A percentile compares a stretch with the other conserved stretches of the same genome.
phyloP scores from a whole-genome alignment of 2,113 vertebrate species.

The Verasper variegatus region DNA sequence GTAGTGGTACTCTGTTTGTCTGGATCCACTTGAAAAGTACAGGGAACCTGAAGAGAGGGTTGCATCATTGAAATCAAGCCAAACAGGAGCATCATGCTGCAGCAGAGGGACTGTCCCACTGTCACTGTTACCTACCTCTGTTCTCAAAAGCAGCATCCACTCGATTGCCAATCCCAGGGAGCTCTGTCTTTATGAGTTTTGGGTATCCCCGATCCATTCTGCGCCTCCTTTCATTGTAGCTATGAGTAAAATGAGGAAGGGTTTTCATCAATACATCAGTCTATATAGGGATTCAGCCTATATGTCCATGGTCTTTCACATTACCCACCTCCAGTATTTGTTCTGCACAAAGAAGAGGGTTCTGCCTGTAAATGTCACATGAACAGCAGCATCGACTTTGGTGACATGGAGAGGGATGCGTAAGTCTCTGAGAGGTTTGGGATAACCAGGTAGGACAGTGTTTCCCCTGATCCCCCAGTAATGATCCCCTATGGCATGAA shows the following conservation, averaged over 20 bases:
- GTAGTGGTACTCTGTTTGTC: conserved; percentile 75
- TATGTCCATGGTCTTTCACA: not conserved
- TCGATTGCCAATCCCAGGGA: conserved; percentile 66
- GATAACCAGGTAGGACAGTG: conserved; percentile 61
- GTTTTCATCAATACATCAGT: not conserved
- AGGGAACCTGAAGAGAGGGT: conserved; percentile 68
- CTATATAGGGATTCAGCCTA: not conserved
- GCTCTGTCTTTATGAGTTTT: conserved; percentile 46
- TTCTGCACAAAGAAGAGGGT: conserved; percentile 74
- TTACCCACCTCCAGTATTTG: conserved; percentile 71
- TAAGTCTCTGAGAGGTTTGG: conserved; percentile 69
- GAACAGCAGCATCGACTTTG: conserved; percentile 77
- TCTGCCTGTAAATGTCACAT: conserved; percentile 45
- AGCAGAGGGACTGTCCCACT: not conserved
- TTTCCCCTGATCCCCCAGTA: conserved; percentile 72
- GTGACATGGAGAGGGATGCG: conserved; percentile 71
- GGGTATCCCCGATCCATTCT: conserved; percentile 73
- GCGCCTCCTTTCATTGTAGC: conserved; percentile 68
- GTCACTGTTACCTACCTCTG: conserved; percentile 52
- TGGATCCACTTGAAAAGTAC: conserved; percentile 77
- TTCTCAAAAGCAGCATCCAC: conserved; percentile 80
- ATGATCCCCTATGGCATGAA: conserved; percentile 54
- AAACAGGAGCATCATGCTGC: not conserved
- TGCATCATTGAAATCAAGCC: not conserved
- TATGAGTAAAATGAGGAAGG: conserved; percentile 18